Percentiles rank a stretch among this genome's conserved stretches.
phyloP scores from a whole-genome alignment of 2,888 invertebrate species.

The Drosophila anceps region DNA sequence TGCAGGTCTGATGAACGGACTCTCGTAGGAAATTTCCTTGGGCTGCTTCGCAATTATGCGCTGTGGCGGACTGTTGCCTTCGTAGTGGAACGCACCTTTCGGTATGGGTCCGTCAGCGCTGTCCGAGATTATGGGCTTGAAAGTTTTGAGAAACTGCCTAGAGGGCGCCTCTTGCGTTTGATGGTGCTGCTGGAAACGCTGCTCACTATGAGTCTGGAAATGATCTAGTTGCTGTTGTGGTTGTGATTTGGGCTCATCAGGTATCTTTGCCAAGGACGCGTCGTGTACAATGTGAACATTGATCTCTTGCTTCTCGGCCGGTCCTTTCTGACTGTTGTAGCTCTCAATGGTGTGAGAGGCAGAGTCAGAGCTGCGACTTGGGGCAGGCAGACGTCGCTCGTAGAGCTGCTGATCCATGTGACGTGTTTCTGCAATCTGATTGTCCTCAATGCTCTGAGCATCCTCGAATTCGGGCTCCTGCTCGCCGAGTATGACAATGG shows the following conservation, averaged over 20 bases:
- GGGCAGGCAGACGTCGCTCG: conserved; percentile 57
- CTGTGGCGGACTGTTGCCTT: conserved; percentile 49
- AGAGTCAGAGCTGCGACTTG: conserved; percentile 8
- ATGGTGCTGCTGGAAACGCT: conserved; percentile 51
- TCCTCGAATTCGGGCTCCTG: conserved; percentile 85
- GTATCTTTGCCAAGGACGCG: conserved; percentile 42
- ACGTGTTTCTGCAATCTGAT: conserved; percentile 85
- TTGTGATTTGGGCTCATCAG: conserved; percentile 25
- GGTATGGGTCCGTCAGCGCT: conserved; percentile 52
- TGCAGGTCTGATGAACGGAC: conserved; percentile 47
- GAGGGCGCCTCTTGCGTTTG: conserved; percentile 81
- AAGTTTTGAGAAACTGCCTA: conserved; percentile 82
- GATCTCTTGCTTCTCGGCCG: conserved; percentile 71
- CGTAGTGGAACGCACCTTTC: conserved; percentile 80
- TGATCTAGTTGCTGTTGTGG: conserved; percentile 60
- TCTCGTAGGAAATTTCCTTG: conserved; percentile 33
- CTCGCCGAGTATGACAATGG: conserved; percentile 86
- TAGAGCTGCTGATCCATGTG: conserved; percentile 69
- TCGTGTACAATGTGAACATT: conserved; percentile 82
- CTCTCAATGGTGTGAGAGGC: conserved; percentile 38
- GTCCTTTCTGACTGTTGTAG: conserved; percentile 60
- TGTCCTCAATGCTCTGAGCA: conserved; percentile 84
- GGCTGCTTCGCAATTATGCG: conserved; percentile 20
- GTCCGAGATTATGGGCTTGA: conserved; percentile 72
- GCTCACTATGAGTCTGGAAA: conserved; percentile 75